Percentiles rank a stretch among this genome's conserved stretches.
Conservation (phyloP, 2,113 vertebrate genomes). For the Ondatra zibethicus region DNA sequence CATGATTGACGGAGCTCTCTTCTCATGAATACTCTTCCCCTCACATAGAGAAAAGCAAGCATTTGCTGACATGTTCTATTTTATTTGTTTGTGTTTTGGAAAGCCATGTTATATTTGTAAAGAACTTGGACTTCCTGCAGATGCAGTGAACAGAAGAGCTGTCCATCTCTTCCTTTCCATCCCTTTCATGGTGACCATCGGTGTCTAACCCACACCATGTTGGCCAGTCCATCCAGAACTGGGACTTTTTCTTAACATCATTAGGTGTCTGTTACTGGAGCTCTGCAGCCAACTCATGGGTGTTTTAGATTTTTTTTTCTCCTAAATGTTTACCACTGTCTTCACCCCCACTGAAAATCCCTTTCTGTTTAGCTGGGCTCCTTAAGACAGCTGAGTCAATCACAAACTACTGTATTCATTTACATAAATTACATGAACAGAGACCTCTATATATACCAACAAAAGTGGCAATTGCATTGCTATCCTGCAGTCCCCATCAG, state of each 20-base stretch:
- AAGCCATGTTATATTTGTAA: not conserved
- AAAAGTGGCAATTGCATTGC: conserved; percentile 34
- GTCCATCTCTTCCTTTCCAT: not conserved
- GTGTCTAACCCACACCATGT: not conserved
- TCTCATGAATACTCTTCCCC: not conserved
- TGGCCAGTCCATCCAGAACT: not conserved
- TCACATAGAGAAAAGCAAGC: not conserved
- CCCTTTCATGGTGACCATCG: not conserved
- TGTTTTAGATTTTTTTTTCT: not conserved
- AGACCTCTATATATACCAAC: conserved; percentile 63
- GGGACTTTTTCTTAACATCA: not conserved
- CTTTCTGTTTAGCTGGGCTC: conserved; percentile 37
- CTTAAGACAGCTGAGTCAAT: conserved; percentile 60
- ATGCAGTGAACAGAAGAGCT: not conserved
- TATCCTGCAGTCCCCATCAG: not conserved
- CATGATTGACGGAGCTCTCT: not conserved
- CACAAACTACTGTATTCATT: conserved; percentile 64
- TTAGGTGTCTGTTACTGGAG: not conserved
- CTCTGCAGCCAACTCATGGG: conserved; percentile 22
- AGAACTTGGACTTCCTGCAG: not conserved
- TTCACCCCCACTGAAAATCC: not conserved
- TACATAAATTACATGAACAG: conserved; percentile 71
- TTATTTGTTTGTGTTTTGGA: not conserved
- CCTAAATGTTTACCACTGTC: conserved; percentile 33
- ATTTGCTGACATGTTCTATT: not conserved